These are phyloP conservation scores for Saimiri boliviensis DNA, from an alignment of 2,113 vertebrate species.

Conservation along the genomic window DNA sequence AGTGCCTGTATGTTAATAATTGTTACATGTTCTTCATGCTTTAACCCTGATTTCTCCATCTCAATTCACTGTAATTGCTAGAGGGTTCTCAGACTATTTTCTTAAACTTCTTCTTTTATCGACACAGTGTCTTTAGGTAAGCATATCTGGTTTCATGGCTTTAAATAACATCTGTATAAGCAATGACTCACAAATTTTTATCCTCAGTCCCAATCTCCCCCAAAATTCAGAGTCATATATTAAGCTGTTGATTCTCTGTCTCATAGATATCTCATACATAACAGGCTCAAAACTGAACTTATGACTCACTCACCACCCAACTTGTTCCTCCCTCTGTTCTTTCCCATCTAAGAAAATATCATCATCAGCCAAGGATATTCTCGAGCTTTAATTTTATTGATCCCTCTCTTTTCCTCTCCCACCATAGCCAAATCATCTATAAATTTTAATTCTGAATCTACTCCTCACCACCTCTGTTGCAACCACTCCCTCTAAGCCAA, in stretches of 20 bases:
- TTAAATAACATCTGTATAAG: background rate
- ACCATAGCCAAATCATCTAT: background rate
- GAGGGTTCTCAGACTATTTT: background rate
- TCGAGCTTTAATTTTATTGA: background rate
- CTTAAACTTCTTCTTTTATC: background rate
- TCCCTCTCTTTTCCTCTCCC: background rate
- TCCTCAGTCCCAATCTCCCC: background rate
- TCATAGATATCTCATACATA: background rate
- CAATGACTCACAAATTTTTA: background rate
- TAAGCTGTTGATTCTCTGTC: background rate
- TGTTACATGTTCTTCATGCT: background rate
- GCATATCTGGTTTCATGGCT: background rate
- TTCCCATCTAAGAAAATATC: background rate
- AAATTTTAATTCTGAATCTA: background rate
- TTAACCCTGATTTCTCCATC: background rate
- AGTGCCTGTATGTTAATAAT: background rate
- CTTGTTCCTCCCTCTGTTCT: background rate
- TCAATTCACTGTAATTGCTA: background rate
- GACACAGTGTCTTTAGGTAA: background rate
- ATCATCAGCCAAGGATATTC: background rate
- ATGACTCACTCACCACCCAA: background rate
- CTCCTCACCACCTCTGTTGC: background rate
- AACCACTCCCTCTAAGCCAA: background rate
- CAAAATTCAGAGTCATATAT: background rate
- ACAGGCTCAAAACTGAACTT: background rate